phyloP scores from a whole-genome alignment of 2,888 invertebrate species.

The Ceraclea dissimilis region DNA sequence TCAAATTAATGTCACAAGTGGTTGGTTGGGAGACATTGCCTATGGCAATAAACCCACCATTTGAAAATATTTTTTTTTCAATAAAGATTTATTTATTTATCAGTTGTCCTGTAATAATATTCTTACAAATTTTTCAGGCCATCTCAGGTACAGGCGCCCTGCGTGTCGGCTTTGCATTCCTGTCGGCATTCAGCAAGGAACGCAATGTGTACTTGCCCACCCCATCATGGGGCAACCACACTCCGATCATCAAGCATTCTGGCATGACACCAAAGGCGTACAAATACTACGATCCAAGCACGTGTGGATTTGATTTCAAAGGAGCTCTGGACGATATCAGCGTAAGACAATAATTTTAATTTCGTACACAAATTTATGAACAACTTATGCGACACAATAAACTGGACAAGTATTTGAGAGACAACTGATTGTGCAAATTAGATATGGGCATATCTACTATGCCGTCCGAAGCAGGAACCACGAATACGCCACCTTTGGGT shows the following conservation, averaged over 20 bases:
- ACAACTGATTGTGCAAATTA: too few species aligned
- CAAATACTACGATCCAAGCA: constrained; percentile 88
- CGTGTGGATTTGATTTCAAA: constrained; percentile 86
- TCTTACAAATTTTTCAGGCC: too few species aligned
- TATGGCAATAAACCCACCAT: too few species aligned
- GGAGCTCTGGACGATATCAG: constrained; percentile 84
- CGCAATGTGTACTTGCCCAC: constrained; percentile 83
- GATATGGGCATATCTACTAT: too few species aligned
- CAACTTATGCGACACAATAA: background rate
- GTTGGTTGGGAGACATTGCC: too few species aligned
- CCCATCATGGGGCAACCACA: constrained; percentile 99
- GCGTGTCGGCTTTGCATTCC: constrained; percentile 84
- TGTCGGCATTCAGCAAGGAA: constrained; percentile 67
- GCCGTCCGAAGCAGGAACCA: too few species aligned
- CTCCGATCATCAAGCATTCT: constrained; percentile 85
- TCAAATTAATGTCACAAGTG: too few species aligned
- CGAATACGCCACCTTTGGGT: too few species aligned
- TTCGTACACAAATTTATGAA: background rate
- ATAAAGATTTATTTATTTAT: too few species aligned
- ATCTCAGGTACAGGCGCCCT: constrained; percentile 97
- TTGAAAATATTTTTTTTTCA: too few species aligned
- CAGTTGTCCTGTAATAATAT: too few species aligned
- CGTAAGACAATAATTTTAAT: constrained; percentile 45
- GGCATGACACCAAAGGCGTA: constrained; percentile 82
- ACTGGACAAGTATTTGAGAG: background rate